phyloP scores from a whole-genome alignment of 1,140 invertebrate genomes.

The Drosophila insularis region DNA sequence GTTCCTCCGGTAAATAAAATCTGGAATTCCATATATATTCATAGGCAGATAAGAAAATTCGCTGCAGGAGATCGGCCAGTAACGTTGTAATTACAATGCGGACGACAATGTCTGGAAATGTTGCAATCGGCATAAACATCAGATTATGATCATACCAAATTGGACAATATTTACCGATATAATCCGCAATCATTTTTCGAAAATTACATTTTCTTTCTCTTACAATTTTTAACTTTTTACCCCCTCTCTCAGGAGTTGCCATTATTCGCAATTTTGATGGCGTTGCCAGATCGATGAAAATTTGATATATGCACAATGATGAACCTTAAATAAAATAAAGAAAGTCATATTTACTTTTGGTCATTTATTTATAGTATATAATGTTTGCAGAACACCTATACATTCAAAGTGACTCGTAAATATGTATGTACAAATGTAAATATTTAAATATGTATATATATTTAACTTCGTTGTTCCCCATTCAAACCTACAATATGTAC shows the following conservation, averaged over 20 bases:
- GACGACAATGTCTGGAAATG: slow-evolving; percentile 42
- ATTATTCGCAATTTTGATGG: not conserved
- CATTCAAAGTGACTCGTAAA: too few relatives aligned
- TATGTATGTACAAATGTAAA: not conserved
- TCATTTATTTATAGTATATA: too few relatives aligned
- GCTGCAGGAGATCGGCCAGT: slow-evolving; percentile 43
- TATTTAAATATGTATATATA: not conserved
- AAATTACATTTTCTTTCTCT: not conserved
- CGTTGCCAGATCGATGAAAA: slow-evolving; percentile 31
- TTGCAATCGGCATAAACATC: not conserved
- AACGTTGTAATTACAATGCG: slow-evolving; percentile 31
- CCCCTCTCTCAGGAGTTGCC: slow-evolving; percentile 34
- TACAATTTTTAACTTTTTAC: not conserved
- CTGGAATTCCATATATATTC: slow-evolving; percentile 35
- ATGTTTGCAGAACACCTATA: too few relatives aligned
- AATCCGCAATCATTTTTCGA: slow-evolving; percentile 30
- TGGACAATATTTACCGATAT: slow-evolving; percentile 25
- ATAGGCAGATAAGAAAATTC: not conserved
- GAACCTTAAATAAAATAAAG: too few relatives aligned
- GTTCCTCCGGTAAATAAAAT: slow-evolving; percentile 49
- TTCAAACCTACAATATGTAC: too few relatives aligned
- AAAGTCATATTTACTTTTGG: too few relatives aligned
- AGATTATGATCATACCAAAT: not conserved
- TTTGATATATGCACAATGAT: not conserved
- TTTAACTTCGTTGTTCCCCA: too few relatives aligned